A percentile compares a stretch with the other conserved stretches of the same genome.
These are phyloP conservation scores for Xestoiulus laeticollis DNA, from an alignment of 2,888 invertebrate species.

Conservation along the genomic window DNA sequence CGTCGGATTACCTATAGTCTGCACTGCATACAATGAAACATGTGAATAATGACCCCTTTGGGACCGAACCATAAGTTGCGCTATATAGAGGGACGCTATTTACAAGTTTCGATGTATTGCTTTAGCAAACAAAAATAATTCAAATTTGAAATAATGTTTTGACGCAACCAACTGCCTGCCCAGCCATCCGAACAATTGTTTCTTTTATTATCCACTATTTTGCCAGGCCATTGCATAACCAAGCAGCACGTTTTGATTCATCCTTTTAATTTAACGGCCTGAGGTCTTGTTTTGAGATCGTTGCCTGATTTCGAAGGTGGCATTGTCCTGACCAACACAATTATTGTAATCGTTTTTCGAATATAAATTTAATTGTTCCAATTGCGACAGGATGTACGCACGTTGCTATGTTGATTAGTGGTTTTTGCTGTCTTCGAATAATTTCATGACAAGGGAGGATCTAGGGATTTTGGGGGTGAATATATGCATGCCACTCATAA, in stretches of 20 bases:
- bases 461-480: too few relatives aligned
- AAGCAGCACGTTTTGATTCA: not conserved
- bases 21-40: too few relatives aligned
- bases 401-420: not conserved
- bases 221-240: slow-evolving; percentile 19
- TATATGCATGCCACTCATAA: not conserved
- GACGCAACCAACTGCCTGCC: not conserved
- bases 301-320: slow-evolving; percentile 1
- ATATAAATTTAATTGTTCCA: slow-evolving; percentile 6
- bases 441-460: not conserved
- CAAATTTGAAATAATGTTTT: not conserved
- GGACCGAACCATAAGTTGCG: too few relatives aligned
- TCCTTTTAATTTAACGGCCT: not conserved
- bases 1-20: too few relatives aligned
- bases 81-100: too few relatives aligned
- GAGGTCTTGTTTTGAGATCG: not conserved
- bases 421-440: not conserved
- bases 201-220: slow-evolving; percentile 1
- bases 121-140: not conserved
- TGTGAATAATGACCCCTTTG: too few relatives aligned
- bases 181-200: not conserved
- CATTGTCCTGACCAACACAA: slow-evolving; percentile 17
- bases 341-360: slow-evolving; percentile 34
- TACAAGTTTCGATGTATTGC: too few relatives aligned
- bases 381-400: not conserved